These are phyloP conservation scores for Osmoderma eremita DNA, from an alignment of 2,888 invertebrate genomes.

Conservation along the genomic window DNA sequence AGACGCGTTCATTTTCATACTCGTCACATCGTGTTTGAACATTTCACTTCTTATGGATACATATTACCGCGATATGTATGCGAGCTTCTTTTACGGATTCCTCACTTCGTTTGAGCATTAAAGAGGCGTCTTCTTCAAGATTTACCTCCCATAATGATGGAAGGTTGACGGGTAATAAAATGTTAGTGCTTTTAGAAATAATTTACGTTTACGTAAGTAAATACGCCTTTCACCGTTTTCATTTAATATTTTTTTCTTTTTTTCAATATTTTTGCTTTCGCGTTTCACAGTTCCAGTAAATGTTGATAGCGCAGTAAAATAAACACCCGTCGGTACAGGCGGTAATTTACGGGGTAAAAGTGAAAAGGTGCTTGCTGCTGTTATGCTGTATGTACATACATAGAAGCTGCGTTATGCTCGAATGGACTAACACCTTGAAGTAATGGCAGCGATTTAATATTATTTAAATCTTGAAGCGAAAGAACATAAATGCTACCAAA, in stretches of 20 bases:
- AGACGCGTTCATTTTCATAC: no score
- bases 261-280: not conserved
- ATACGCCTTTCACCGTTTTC: constrained; percentile 20
- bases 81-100: not conserved
- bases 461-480: no score
- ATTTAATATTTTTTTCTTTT: not conserved
- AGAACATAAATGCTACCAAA: no score
- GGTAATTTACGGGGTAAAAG: constrained; percentile 2
- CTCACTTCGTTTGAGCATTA: not conserved
- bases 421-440: no score
- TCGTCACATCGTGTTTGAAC: no score
- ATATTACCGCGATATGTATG: no score
- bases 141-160: constrained; percentile 12
- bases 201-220: constrained; percentile 22
- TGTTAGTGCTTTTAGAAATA: constrained; percentile 11
- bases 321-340: not conserved
- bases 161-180: constrained; percentile 18
- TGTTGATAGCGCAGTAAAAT: not conserved
- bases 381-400: not conserved
- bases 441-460: no score
- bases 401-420: no score
- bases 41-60: no score
- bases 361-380: not conserved
- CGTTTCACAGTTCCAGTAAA: not conserved
- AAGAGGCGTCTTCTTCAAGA: not conserved